Conservation (phyloP, 1,140 invertebrate genomes). For the Drosophila pachea region DNA sequence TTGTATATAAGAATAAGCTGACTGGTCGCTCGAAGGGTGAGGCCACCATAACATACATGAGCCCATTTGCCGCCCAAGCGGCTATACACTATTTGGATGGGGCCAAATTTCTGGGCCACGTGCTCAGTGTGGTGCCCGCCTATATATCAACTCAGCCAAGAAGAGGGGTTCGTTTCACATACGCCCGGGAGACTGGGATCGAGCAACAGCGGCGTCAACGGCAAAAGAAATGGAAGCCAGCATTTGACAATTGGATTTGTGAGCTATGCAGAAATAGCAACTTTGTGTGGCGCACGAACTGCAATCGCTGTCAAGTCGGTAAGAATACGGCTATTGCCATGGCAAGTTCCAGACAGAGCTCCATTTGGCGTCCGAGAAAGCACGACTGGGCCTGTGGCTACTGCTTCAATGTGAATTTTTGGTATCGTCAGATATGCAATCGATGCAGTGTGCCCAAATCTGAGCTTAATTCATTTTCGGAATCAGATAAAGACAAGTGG, state of each 20-base stretch:
- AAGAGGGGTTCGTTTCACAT: constrained; percentile 46
- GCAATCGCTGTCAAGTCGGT: constrained; percentile 52
- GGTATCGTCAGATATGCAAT: constrained; percentile 62
- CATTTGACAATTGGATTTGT: constrained; percentile 62
- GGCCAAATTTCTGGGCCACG: constrained; percentile 46
- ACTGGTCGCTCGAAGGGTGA: constrained; percentile 59
- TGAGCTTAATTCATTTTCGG: constrained; percentile 19
- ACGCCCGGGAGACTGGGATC: constrained; percentile 39
- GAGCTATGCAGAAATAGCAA: constrained; percentile 56
- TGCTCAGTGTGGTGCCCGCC: constrained; percentile 53
- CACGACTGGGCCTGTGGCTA: constrained; percentile 50
- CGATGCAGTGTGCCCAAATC: constrained; percentile 43
- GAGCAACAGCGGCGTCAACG: constrained; percentile 40
- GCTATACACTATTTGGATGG: constrained; percentile 49
- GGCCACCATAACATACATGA: constrained; percentile 58
- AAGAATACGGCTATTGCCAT: constrained; percentile 16
- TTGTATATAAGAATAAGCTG: constrained; percentile 67
- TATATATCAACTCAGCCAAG: constrained; percentile 50
- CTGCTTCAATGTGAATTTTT: constrained; percentile 60
- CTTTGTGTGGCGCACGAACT: constrained; percentile 59
- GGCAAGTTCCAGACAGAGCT: neutral
- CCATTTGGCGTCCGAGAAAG: constrained; percentile 22
- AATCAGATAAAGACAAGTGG: constrained; percentile 48
- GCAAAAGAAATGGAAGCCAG: constrained; percentile 57
- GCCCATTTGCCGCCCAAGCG: constrained; percentile 48